These are phyloP conservation scores for Idaea dimidiata DNA, from an alignment of 2,888 invertebrate genomes.

Conservation along the genomic window DNA sequence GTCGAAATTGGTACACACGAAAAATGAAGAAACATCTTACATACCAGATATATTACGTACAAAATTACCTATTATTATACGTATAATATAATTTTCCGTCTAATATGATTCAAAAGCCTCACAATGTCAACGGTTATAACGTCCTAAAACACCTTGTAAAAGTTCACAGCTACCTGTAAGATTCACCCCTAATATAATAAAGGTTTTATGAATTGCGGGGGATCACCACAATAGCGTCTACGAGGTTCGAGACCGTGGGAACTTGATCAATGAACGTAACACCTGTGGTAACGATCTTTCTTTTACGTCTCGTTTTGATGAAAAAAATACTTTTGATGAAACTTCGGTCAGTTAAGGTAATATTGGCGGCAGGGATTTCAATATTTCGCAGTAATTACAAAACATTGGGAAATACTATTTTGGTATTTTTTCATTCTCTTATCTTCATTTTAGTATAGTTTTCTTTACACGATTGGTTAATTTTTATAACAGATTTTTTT, in stretches of 20 bases:
- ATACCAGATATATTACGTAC: neutral
- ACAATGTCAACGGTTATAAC: slow-evolving; percentile 55
- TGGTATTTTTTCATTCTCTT: no score
- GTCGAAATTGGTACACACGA: no score
- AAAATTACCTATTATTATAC: neutral
- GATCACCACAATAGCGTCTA: slow-evolving; percentile 50
- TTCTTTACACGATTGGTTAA: no score
- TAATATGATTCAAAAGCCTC: neutral
- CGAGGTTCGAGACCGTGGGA: slow-evolving; percentile 61
- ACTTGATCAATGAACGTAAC: slow-evolving; percentile 54
- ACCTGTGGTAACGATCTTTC: slow-evolving; percentile 52
- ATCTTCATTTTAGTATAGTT: no score
- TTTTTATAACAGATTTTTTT: no score
- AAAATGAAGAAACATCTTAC: no score
- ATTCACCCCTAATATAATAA: slow-evolving; percentile 66
- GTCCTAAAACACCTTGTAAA: slow-evolving; percentile 51
- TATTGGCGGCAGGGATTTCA: no score
- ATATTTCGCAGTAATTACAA: no score
- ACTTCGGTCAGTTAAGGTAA: neutral
- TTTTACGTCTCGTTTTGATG: slow-evolving; percentile 23
- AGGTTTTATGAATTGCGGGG: slow-evolving; percentile 56
- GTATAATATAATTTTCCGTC: neutral
- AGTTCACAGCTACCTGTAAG: slow-evolving; percentile 55
- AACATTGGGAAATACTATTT: no score
- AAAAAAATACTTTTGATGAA: slow-evolving; percentile 3